A percentile compares a stretch with the other conserved stretches of the same genome.
phyloP scores from a whole-genome alignment of 2,113 vertebrate species.

The Oreochromis spilurus region DNA sequence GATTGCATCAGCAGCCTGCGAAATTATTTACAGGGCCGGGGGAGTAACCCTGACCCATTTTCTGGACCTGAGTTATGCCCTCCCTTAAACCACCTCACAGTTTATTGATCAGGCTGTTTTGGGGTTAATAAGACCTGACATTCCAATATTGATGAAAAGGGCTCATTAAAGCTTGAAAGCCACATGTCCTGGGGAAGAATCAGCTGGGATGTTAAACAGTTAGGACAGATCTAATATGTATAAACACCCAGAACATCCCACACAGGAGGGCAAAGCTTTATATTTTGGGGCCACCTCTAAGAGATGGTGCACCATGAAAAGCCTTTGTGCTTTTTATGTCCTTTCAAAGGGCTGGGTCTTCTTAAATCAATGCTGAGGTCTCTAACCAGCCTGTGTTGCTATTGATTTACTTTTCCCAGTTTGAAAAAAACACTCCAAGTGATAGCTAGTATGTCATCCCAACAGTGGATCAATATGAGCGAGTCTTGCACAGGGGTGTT shows the following conservation, averaged over 20 bases:
- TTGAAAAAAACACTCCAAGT: slow-evolving; percentile 68
- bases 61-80: slow-evolving; percentile 60
- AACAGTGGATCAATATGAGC: slow-evolving; percentile 65
- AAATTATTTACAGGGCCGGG: slow-evolving; percentile 60
- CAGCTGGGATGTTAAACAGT: slow-evolving; percentile 10
- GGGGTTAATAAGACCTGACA: slow-evolving; percentile 76
- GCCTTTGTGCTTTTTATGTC: slow-evolving; percentile 18
- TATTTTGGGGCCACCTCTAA: slow-evolving; percentile 45
- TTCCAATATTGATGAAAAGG: slow-evolving; percentile 67
- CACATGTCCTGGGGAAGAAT: slow-evolving; percentile 13
- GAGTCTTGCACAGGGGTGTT: slow-evolving; percentile 61
- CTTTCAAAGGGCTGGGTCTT: slow-evolving; percentile 36
- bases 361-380: slow-evolving; percentile 71
- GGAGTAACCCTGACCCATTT: slow-evolving; percentile 64
- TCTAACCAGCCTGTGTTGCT: slow-evolving; percentile 68
- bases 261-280: slow-evolving; percentile 6
- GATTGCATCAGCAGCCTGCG: slow-evolving; percentile 54
- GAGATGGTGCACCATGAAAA: slow-evolving; percentile 32
- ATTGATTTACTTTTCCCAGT: slow-evolving; percentile 69
- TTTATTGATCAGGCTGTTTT: slow-evolving; percentile 62
- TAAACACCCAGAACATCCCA: slow-evolving; percentile 38
- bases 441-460: slow-evolving; percentile 72
- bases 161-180: slow-evolving; percentile 59
- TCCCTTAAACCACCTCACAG: slow-evolving; percentile 44
- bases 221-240: slow-evolving; percentile 26